Percentiles rank a stretch among this genome's conserved stretches.
Conservation (phyloP, 1,140 invertebrate genomes). For the Drosophila bocqueti region DNA sequence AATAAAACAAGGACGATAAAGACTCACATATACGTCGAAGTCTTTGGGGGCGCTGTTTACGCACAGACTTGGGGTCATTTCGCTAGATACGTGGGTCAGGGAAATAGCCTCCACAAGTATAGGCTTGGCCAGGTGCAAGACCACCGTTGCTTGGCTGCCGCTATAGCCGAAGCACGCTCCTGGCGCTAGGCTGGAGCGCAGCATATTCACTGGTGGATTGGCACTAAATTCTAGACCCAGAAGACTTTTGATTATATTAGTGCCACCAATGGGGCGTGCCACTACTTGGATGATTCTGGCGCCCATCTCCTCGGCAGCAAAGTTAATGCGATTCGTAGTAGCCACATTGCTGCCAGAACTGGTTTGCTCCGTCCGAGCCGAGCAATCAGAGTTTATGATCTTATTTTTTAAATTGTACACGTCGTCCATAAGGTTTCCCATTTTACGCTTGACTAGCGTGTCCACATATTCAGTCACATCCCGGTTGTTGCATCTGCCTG, state of each 20-base stretch:
- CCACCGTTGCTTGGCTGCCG: conserved; percentile 40
- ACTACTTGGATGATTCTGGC: conserved; percentile 46
- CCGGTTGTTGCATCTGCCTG: conserved; percentile 4
- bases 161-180: conserved; percentile 71
- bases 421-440: conserved; percentile 63
- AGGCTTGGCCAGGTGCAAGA: conserved; percentile 49
- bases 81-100: conserved; percentile 61
- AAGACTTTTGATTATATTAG: conserved; percentile 40
- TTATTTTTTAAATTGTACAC: conserved; percentile 62
- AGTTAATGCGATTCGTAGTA: conserved; percentile 54
- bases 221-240: conserved; percentile 65
- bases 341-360: neutral
- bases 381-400: conserved; percentile 17
- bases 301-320: conserved; percentile 63
- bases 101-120: conserved; percentile 60
- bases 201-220: conserved; percentile 72
- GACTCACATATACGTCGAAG: conserved; percentile 66
- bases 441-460: conserved; percentile 54
- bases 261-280: conserved; percentile 42
- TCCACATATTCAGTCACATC: conserved; percentile 60
- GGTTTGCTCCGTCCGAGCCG: neutral
- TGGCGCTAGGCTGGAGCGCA: conserved; percentile 48
- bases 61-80: conserved; percentile 53
- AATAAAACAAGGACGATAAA: neutral
- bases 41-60: conserved; percentile 69